Base-by-base conservation (phyloP, 2,113 vertebrate species). In the Corvus moneduloides region DNA sequence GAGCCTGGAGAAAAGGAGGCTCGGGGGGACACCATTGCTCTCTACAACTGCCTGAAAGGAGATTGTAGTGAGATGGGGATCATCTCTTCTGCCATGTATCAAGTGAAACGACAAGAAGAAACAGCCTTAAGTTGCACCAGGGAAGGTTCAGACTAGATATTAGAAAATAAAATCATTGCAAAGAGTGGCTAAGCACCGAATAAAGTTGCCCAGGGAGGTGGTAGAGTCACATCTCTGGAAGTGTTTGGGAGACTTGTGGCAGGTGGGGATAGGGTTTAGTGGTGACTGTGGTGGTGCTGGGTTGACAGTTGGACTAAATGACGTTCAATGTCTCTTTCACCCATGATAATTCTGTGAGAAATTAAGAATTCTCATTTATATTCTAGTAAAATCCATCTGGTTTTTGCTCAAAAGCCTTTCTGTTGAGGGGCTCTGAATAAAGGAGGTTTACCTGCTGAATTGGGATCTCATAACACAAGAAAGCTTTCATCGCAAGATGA, bases 261-360 rank as follows among this genome's bases (percentile, higher is more conserved):
- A 37, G 16, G 21, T 24, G 16, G 12, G 22, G 15, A 33, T 44
- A 0, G 0, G 7, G 15, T 74, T 61, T 39, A 59, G 23, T 16
- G 23, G 9, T n/a, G 56, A 24, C 33, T 59, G 1, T 35, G 32
- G 28, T 5, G 2, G 10, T 52, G 20, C 23, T 67, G 14, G 2
- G 13, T 39, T 52, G 24, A n/a, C 0, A 0, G 6, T 7, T 67
- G 33, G 16, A 82, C 33, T 52, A 46, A 44, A n/a, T 30, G 33
- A 74, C 1, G 0, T 54, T 54, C 61, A 24, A 61, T 19, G 16
- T 54, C 13, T 46, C 19, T 82, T 82, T 20, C 54, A 54, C 55
- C 9, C 39, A 16, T 54, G 20, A 67, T 39, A 52, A 54, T 82
- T 75, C 46, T n/a, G 61, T 46, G 11, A 87, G 33, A 84, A 87